A percentile compares a stretch with the other conserved stretches of the same genome.
phyloP scores from a whole-genome alignment of 1,140 invertebrate genomes.

The Pantala flavescens region DNA sequence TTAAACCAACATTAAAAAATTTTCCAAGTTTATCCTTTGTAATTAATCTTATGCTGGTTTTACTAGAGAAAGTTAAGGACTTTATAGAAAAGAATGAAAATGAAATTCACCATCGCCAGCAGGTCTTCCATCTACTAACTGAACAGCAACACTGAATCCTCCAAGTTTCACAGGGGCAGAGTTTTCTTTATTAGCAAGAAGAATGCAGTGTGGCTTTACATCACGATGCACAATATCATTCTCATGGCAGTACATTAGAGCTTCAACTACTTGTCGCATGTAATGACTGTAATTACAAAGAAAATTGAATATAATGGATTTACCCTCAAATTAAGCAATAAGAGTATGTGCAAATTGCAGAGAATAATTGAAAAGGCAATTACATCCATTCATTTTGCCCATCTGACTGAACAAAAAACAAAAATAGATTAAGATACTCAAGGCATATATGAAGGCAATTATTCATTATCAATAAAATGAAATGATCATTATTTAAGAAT shows the following conservation, averaged over 20 bases:
- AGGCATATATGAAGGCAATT: no score
- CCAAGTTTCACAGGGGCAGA: conserved; percentile 95
- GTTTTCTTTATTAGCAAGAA: conserved; percentile 90
- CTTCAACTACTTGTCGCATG: conserved; percentile 93
- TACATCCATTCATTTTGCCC: no score
- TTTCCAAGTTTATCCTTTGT: no score
- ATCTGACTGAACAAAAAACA: no score
- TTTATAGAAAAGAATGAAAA: no score
- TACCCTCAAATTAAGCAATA: not conserved
- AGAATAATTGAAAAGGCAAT: no score
- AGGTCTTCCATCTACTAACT: conserved; percentile 57
- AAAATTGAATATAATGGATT: conserved; percentile 29
- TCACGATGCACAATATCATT: conserved; percentile 95
- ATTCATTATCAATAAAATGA: no score
- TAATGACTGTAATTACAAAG: conserved; percentile 65
- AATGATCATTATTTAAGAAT: not conserved
- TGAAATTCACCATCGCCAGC: conserved; percentile 38
- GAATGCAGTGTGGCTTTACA: conserved; percentile 88
- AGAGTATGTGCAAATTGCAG: not conserved
- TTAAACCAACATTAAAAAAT: no score
- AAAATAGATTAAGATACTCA: no score
- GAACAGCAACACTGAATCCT: conserved; percentile 93
- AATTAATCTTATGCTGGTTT: no score
- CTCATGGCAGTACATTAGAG: conserved; percentile 90
- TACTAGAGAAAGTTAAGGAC: no score